Percentiles rank a stretch among this genome's conserved stretches.
phyloP scores from a whole-genome alignment of 1,140 invertebrate genomes.

The Aphelenchoides besseyi region DNA sequence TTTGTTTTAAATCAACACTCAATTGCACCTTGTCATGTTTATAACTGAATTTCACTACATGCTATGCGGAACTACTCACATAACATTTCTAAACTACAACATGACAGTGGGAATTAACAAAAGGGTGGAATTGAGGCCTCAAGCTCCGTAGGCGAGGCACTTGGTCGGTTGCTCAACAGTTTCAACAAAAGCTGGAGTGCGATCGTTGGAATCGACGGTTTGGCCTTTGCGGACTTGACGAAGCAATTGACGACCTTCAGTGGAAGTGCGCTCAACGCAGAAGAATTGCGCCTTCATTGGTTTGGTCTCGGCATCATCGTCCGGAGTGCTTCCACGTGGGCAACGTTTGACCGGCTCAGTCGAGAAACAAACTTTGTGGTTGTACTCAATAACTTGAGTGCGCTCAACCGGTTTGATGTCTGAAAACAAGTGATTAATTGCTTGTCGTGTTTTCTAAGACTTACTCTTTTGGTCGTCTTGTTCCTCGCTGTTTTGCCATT shows the following conservation, averaged over 20 bases:
- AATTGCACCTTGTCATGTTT: too few relatives aligned
- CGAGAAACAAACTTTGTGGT: slow-evolving; percentile 39
- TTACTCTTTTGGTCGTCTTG: not conserved
- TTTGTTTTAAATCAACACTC: too few relatives aligned
- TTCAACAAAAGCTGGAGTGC: not conserved
- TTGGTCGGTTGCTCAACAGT: not conserved
- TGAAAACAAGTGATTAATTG: not conserved
- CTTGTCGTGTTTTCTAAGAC: not conserved
- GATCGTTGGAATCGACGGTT: not conserved
- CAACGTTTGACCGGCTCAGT: slow-evolving; percentile 28
- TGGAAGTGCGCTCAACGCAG: slow-evolving; percentile 37
- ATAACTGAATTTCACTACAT: too few relatives aligned
- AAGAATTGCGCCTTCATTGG: not conserved
- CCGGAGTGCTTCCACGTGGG: not conserved
- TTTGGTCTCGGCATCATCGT: not conserved
- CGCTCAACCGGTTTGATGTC: not conserved
- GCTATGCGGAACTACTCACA: too few relatives aligned
- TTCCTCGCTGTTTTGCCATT: not conserved
- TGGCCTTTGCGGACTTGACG: not conserved
- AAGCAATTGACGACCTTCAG: slow-evolving; percentile 29
- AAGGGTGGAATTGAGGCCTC: too few relatives aligned
- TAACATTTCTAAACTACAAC: too few relatives aligned
- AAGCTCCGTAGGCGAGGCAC: too few relatives aligned
- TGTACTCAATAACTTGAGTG: slow-evolving; percentile 9
- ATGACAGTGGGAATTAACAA: too few relatives aligned